Percentiles rank a stretch among this genome's conserved stretches.
Evolutionary conservation across 1,140 invertebrate genomes (phyloP).

Genomic region (Homalodisca vitripennis): DNA sequence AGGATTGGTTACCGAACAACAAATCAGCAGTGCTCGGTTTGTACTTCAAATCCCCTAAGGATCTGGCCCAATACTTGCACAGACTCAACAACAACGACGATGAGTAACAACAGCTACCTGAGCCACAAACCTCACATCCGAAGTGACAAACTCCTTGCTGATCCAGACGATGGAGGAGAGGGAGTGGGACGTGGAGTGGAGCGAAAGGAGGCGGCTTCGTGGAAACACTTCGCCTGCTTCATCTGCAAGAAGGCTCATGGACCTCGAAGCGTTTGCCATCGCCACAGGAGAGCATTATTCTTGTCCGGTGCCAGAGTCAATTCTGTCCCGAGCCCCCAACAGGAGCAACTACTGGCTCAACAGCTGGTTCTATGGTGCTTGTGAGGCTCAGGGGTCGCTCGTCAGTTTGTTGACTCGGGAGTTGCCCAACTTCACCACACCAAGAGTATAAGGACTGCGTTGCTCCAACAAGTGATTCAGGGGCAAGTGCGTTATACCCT

Average conservation of each 20-base stretch:
- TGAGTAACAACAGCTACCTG: conserved; percentile 59
- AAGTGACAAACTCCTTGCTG: conserved; percentile 47
- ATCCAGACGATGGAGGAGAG: conserved; percentile 49
- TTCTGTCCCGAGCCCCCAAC: conserved; percentile 45
- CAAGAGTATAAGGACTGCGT: too few relatives aligned
- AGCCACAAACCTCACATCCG: conserved; percentile 57
- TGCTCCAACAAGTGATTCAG: too few relatives aligned
- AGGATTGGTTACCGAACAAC: conserved; percentile 65
- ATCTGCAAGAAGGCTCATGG: conserved; percentile 53
- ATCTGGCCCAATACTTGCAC: conserved; percentile 55
- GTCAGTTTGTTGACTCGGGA: conserved; percentile 1
- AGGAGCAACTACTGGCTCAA: conserved; percentile 47
- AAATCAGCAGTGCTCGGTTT: conserved; percentile 60
- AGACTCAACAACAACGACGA: conserved; percentile 55
- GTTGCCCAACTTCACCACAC: too few relatives aligned
- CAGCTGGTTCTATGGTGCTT: conserved; percentile 47
- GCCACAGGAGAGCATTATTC: conserved; percentile 56
- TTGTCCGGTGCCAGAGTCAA: conserved; percentile 56
- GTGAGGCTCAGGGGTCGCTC: conserved; percentile 35
- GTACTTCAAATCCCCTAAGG: conserved; percentile 56
- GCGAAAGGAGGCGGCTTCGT: conserved; percentile 51
- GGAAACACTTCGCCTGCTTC: conserved; percentile 66
- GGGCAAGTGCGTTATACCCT: too few relatives aligned
- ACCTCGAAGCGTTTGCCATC: conserved; percentile 36
- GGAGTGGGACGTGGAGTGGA: conserved; percentile 43